phyloP scores from a whole-genome alignment of 2,113 vertebrate species.

The Myotis lucifugus region DNA sequence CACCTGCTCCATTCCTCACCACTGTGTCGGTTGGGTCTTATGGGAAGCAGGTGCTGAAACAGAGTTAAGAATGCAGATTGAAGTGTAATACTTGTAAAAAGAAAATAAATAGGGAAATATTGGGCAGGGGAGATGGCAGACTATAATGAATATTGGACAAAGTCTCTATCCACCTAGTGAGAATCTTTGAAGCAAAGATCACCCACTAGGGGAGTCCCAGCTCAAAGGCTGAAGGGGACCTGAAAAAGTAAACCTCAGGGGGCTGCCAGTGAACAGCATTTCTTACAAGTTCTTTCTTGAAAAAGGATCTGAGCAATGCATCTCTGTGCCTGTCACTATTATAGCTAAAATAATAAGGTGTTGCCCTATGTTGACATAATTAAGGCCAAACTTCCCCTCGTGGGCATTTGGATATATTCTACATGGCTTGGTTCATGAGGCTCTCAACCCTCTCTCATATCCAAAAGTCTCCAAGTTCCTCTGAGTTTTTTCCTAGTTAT shows the following conservation, averaged over 20 bases:
- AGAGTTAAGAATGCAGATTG: slow-evolving; percentile 15
- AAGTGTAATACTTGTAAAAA: not conserved
- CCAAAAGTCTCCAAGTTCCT: not conserved
- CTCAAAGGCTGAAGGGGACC: not conserved
- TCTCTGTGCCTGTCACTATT: not conserved
- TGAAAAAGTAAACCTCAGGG: not conserved
- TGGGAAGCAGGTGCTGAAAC: not conserved
- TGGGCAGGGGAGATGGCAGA: not conserved
- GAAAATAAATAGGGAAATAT: not conserved
- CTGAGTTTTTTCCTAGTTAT: not conserved
- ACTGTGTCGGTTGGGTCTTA: not conserved
- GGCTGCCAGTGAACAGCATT: not conserved
- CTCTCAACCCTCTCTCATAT: not conserved
- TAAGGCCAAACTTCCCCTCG: not conserved
- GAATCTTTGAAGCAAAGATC: not conserved
- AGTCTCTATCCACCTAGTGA: not conserved
- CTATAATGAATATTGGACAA: not conserved
- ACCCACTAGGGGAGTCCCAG: not conserved
- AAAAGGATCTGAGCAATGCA: not conserved
- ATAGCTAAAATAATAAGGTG: not conserved
- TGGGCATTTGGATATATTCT: not conserved
- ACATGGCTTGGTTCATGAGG: not conserved
- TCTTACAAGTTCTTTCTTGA: not conserved
- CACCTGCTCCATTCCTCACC: slow-evolving; percentile 25
- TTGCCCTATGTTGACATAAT: not conserved